Percentiles rank a stretch among this genome's conserved stretches.
These are phyloP conservation scores for Porites evermanni DNA, from an alignment of 92 coral and sea anemone species.

Conservation along the genomic window DNA sequence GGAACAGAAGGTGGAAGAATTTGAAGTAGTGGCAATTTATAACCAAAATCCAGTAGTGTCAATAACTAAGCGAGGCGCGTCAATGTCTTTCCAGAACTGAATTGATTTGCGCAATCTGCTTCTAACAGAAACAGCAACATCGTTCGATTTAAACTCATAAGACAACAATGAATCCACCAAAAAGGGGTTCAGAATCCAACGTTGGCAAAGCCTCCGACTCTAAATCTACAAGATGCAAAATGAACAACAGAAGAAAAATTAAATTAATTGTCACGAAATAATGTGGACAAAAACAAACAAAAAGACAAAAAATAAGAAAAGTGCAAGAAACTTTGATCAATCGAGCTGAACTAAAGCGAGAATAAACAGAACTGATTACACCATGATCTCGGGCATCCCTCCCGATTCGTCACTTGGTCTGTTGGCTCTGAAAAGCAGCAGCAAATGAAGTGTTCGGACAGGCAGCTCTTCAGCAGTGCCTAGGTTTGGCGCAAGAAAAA, in stretches of 20 bases:
- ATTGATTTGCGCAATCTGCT: constrained; percentile 45
- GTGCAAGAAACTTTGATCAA: too few relatives aligned
- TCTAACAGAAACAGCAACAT: constrained; percentile 29
- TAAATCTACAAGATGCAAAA: background rate
- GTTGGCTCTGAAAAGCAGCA: too few relatives aligned
- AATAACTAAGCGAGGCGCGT: constrained; percentile 44
- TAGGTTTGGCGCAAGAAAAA: constrained; percentile 30
- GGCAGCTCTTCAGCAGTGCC: too few relatives aligned
- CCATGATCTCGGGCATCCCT: background rate
- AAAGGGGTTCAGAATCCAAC: constrained; percentile 7
- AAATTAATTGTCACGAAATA: background rate
- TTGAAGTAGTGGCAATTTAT: constrained; percentile 43
- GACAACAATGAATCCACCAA: background rate
- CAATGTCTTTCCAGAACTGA: constrained; percentile 45
- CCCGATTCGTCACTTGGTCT: background rate
- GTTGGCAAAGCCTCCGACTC: background rate
- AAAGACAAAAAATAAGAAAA: too few relatives aligned
- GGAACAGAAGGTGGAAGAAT: constrained; percentile 35
- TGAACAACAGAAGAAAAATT: background rate
- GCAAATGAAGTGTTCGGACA: background rate
- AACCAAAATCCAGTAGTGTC: constrained; percentile 41
- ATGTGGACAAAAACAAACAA: background rate
- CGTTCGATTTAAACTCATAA: background rate
- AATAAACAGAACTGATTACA: too few relatives aligned
- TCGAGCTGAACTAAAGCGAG: too few relatives aligned